phyloP scores from a whole-genome alignment of 1,140 invertebrate species.

The Polypedilum pembai region DNA sequence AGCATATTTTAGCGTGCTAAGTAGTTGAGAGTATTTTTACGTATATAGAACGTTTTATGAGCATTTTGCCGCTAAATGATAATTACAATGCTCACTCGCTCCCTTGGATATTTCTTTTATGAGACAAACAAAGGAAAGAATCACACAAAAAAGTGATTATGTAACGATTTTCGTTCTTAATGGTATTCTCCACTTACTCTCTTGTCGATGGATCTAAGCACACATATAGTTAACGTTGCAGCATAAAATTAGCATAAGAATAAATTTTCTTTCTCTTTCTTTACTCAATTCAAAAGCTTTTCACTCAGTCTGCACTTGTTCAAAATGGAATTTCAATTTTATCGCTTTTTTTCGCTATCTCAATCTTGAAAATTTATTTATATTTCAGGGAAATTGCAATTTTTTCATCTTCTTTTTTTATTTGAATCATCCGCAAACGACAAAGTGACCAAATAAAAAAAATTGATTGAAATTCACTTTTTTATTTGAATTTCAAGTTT shows the following conservation, averaged over 20 bases:
- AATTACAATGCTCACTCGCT: neutral
- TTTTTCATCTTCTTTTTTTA: neutral
- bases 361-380: neutral
- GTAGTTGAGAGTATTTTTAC: neutral
- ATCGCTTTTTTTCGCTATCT: neutral
- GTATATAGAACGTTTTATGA: neutral
- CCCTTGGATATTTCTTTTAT: neutral
- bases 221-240: neutral
- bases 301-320: too few species aligned
- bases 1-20: neutral
- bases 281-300: too few species aligned
- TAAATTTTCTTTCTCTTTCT: neutral
- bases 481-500: too few species aligned
- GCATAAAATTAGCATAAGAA: slow-evolving; percentile 22
- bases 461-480: too few species aligned
- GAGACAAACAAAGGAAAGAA: neutral
- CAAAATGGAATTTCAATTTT: neutral
- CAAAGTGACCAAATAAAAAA: neutral
- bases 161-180: slow-evolving; percentile 1
- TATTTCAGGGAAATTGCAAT: neutral
- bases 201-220: neutral
- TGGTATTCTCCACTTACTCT: neutral
- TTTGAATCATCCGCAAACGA: neutral
- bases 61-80: neutral
- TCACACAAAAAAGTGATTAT: neutral